A percentile compares a stretch with the other conserved stretches of the same genome.
phyloP scores from a whole-genome alignment of 2,797 vertebrate genomes.

The Gambusia yucatana region DNA sequence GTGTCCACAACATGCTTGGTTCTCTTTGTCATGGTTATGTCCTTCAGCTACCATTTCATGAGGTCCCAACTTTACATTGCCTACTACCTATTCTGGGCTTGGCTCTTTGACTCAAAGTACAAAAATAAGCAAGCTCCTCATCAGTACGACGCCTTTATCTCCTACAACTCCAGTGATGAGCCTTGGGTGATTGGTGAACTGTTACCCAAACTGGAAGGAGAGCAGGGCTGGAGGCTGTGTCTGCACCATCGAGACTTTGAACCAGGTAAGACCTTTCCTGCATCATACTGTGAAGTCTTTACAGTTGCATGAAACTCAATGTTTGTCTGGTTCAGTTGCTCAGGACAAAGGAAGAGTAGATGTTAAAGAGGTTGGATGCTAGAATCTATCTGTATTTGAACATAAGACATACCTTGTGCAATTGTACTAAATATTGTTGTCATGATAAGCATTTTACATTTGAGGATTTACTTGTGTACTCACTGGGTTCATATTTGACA shows the following conservation, averaged over 20 bases:
- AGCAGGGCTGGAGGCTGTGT: slow-evolving; percentile 79
- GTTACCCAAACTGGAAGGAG: slow-evolving; percentile 73
- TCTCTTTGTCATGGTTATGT: slow-evolving; percentile 48
- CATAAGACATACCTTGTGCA: neutral
- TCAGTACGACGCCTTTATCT: slow-evolving; percentile 80
- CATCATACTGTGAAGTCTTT: neutral
- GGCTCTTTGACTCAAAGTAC: slow-evolving; percentile 54
- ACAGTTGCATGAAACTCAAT: neutral
- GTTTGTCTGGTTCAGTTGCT: neutral
- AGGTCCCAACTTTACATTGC: slow-evolving; percentile 70
- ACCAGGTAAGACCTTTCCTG: slow-evolving; percentile 59
- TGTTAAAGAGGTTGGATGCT: neutral
- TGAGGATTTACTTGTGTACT: neutral
- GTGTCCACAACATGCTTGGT: slow-evolving; percentile 31
- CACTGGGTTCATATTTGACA: neutral
- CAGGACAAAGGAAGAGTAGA: neutral
- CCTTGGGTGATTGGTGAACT: slow-evolving; percentile 72
- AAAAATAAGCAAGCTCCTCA: slow-evolving; percentile 33
- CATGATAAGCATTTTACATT: neutral
- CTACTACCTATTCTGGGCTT: slow-evolving; percentile 73
- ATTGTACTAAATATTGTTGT: neutral
- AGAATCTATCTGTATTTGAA: neutral
- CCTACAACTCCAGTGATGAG: slow-evolving; percentile 79
- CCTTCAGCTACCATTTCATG: slow-evolving; percentile 69
- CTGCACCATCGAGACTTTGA: slow-evolving; percentile 82